phyloP scores from a whole-genome alignment of 2,888 invertebrate species.

The Synergus gifuensis region DNA sequence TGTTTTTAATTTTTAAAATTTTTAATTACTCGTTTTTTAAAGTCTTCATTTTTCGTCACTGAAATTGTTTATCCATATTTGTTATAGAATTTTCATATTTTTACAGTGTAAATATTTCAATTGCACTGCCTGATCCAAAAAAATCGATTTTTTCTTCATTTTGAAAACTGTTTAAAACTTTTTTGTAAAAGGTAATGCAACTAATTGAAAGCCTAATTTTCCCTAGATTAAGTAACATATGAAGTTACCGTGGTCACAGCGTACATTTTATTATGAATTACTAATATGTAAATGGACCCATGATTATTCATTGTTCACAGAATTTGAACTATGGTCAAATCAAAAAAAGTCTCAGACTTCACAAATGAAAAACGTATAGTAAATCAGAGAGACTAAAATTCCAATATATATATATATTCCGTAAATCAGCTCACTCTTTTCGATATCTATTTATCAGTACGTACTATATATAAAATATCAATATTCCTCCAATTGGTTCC shows the following conservation, averaged over 20 bases:
- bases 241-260: constrained; percentile 31
- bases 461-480: constrained; percentile 39
- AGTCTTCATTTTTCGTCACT: no score
- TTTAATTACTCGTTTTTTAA: not conserved
- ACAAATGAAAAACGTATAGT: not conserved
- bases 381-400: constrained; percentile 21
- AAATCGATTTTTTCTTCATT: not conserved
- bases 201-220: not conserved
- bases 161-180: no score
- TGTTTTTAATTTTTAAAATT: not conserved
- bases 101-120: not conserved
- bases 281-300: constrained; percentile 34
- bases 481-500: constrained; percentile 6
- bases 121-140: not conserved
- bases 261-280: constrained; percentile 18
- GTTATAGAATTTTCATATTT: not conserved
- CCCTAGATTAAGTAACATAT: constrained; percentile 1
- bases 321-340: constrained; percentile 11
- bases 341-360: not conserved
- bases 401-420: constrained; percentile 15
- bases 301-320: constrained; percentile 33
- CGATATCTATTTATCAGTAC: constrained; percentile 39
- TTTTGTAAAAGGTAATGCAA: not conserved
- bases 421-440: constrained; percentile 35
- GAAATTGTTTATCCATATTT: no score